Percentiles rank a stretch among this genome's conserved stretches.
Conservation (phyloP, 2,797 vertebrate genomes). For the Phoebastria nigripes region DNA sequence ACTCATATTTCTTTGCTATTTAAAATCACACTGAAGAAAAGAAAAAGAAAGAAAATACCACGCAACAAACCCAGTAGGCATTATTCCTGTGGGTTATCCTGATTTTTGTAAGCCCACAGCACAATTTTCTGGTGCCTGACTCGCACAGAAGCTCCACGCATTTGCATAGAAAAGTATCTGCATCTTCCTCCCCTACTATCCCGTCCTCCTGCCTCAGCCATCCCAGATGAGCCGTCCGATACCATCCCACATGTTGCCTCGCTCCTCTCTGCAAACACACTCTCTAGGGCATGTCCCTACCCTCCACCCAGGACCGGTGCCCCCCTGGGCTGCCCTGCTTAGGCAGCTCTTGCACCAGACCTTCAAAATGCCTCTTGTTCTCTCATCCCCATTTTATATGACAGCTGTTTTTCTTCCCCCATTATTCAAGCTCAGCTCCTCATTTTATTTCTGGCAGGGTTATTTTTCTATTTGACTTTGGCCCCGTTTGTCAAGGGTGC, state of each 20-base stretch:
- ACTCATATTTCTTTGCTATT: slow-evolving; percentile 23
- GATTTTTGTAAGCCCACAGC: background rate
- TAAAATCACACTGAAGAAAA: background rate
- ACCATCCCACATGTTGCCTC: background rate
- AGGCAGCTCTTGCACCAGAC: background rate
- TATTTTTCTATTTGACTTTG: slow-evolving; percentile 8
- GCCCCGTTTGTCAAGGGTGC: background rate
- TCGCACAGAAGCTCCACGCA: background rate
- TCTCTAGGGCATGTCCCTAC: background rate
- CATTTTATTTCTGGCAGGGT: background rate
- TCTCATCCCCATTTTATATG: background rate
- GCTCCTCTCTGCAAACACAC: background rate
- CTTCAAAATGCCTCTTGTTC: background rate
- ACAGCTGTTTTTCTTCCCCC: background rate
- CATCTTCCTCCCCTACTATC: background rate
- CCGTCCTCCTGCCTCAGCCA: background rate
- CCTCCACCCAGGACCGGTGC: background rate
- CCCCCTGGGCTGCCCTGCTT: background rate
- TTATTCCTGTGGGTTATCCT: background rate
- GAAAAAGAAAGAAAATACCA: background rate
- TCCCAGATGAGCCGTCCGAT: background rate
- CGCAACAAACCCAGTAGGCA: rapidly evolving
- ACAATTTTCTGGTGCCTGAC: background rate
- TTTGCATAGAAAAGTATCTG: background rate
- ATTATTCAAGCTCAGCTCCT: background rate